Conservation (phyloP, 1,140 invertebrate species). For the Procambarus virginalis region DNA sequence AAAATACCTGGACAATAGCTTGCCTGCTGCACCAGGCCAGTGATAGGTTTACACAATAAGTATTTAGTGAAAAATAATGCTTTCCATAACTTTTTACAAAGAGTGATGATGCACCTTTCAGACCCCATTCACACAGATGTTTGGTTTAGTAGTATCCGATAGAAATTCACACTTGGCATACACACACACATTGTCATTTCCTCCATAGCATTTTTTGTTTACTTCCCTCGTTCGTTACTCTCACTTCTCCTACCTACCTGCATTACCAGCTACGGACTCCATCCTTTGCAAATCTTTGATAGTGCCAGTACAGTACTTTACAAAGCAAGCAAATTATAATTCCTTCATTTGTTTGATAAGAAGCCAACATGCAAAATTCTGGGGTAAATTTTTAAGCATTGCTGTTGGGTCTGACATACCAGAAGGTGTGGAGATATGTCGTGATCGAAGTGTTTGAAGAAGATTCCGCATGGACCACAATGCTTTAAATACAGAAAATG, state of each 20-base stretch:
- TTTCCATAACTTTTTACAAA: background rate
- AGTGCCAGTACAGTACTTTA: background rate
- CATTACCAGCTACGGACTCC: background rate
- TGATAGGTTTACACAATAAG: background rate
- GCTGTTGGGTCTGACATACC: constrained; percentile 20
- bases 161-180: background rate
- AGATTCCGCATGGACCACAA: constrained; percentile 51
- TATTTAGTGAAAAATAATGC: background rate
- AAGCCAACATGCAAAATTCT: constrained; percentile 31
- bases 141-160: background rate
- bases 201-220: background rate
- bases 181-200: background rate
- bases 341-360: background rate
- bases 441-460: constrained; percentile 32
- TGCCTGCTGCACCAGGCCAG: background rate
- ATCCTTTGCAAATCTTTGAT: background rate
- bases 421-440: constrained; percentile 20
- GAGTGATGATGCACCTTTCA: background rate
- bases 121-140: background rate
- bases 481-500: constrained; percentile 46
- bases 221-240: background rate
- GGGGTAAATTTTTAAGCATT: constrained; percentile 16
- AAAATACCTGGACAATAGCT: background rate
- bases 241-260: background rate
- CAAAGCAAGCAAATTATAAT: constrained; percentile 4